These are phyloP conservation scores for Phortica magna DNA, from an alignment of 2,888 invertebrate species.

Conservation along the genomic window DNA sequence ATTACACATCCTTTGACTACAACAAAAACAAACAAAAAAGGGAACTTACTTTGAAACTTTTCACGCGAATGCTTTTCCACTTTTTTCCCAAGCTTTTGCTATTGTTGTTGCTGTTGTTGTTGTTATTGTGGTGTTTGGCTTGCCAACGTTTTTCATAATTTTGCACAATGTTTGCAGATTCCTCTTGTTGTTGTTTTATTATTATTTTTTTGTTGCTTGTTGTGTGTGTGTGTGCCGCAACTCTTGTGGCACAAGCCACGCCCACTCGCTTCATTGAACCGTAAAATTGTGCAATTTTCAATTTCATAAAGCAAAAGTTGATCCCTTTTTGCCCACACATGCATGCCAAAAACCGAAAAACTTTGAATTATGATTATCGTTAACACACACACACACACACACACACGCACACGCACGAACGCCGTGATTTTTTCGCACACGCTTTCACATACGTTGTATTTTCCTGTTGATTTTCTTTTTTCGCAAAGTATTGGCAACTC, in stretches of 20 bases:
- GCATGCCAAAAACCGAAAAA: conserved; percentile 8
- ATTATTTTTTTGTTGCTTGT: background rate
- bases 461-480: background rate
- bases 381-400: conserved; percentile 15
- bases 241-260: background rate
- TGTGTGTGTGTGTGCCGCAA: background rate
- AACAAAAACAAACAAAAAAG: no score
- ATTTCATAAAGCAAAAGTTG: conserved; percentile 61
- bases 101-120: background rate
- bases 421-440: background rate
- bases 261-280: conserved; percentile 62
- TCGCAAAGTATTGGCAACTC: background rate
- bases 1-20: background rate
- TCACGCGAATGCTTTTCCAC: background rate
- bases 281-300: conserved; percentile 69
- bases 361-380: conserved; percentile 33
- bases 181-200: background rate
- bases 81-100: background rate
- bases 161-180: background rate
- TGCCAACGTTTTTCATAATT: conserved; percentile 26
- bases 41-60: background rate
- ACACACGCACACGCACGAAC: background rate
- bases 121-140: background rate
- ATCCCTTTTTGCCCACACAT: conserved; percentile 12
- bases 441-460: background rate